Percentiles rank a stretch among this genome's conserved stretches.
Evolutionary conservation across 2,113 vertebrate genomes (phyloP).

Genomic region (Ctenodactylus gundi): DNA sequence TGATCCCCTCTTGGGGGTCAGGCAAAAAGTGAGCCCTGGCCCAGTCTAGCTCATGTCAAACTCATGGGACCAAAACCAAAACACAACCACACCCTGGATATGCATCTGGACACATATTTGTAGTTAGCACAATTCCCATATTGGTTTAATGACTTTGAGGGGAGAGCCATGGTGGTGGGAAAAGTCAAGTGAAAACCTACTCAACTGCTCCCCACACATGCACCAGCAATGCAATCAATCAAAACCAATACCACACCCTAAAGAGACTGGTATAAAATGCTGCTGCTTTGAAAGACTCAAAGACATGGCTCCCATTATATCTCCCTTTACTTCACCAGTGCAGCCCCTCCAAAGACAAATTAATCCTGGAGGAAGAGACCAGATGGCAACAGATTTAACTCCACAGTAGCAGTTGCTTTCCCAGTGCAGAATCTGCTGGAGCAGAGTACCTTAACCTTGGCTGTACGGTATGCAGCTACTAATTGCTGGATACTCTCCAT

Average conservation of each 20-base stretch:
- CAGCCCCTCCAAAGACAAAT: neutral
- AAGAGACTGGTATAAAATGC: neutral
- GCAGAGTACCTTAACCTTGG: neutral
- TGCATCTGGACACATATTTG: neutral
- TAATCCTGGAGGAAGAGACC: no score
- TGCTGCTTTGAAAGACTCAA: neutral
- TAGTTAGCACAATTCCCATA: neutral
- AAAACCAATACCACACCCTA: no score
- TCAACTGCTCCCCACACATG: neutral
- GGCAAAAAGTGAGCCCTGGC: neutral
- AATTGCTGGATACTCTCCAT: neutral
- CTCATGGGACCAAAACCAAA: neutral
- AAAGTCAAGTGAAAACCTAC: neutral
- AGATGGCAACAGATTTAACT: no score
- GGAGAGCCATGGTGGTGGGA: neutral
- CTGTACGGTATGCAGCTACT: neutral
- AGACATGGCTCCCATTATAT: neutral
- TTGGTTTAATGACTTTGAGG: neutral
- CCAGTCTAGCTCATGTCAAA: neutral
- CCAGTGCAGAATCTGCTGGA: neutral
- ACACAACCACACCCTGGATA: accelerated
- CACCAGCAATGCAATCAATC: neutral
- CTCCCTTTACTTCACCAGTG: neutral
- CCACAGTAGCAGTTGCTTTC: neutral
- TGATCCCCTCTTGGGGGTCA: no score